Evolutionary conservation across 2,113 vertebrate genomes (phyloP).

Genomic region (Donacobius atricapilla): DNA sequence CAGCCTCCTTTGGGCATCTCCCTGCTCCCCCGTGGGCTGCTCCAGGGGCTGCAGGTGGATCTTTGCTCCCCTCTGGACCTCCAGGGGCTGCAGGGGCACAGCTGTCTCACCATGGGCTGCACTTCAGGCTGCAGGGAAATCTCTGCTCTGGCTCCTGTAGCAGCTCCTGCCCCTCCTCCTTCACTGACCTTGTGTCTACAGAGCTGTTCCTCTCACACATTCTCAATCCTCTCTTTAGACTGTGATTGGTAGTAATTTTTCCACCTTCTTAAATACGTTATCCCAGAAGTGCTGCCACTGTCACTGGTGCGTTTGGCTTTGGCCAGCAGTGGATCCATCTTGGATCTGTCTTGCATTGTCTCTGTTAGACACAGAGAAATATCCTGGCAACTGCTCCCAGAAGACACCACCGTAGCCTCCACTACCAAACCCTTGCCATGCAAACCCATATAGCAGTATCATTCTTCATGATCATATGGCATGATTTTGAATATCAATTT

Average conservation of each 20-base stretch:
- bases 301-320: background rate
- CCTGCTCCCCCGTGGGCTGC: background rate
- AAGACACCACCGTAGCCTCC: background rate
- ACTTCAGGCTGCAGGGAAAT: background rate
- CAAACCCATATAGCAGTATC: background rate
- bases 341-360: background rate
- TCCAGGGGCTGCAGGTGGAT: background rate
- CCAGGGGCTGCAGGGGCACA: background rate
- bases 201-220: background rate
- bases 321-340: background rate
- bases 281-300: background rate
- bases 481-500: background rate
- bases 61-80: background rate
- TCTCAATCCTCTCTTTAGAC: background rate
- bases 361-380: no score
- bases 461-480: background rate
- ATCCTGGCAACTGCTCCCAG: background rate
- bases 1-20: background rate
- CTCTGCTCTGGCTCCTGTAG: background rate
- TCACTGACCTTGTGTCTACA: background rate
- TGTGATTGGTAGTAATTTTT: background rate
- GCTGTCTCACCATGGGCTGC: background rate
- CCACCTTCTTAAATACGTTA: background rate
- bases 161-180: background rate
- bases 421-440: background rate